Evolutionary conservation across 2,888 invertebrate species (phyloP), one percentile per base, ranked within the genome.

Genomic region (Nephrotoma guestfalica): DNA sequence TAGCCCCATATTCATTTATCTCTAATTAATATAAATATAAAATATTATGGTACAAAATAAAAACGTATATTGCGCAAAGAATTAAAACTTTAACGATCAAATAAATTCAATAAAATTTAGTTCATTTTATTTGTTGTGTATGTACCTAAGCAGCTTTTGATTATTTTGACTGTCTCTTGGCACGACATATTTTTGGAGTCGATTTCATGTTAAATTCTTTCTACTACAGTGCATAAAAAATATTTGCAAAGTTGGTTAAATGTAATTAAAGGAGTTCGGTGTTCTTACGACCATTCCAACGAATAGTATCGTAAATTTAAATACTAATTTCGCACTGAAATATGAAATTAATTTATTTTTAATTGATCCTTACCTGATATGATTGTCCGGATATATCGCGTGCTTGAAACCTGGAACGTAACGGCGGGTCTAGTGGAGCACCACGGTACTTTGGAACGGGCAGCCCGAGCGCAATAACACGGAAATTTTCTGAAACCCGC

Each of bases 401-500:
- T 0, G 97, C 98, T 91, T 99, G 99, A 91, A 99, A 99, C 87
- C 99, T 93, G 0, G 98, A 98, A 86, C 99, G 93, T 43, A 99
- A 92, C 0, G 99, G 99, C 40, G 99, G 99, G 92, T 99, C 99
- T 47, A 99, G 92, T 0, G 98, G 97, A 91, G 98, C 97, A 4
- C 99, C 99, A 86, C 94, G 94, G 91, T 97, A 98, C 86, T 95
- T 93, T 85, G 97, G 97, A 13, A 97, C 96, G 0, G 98, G 98
- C 87, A 98, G 90, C 0, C 98, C 98, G n/a, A 98, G 92, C 0
- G 98, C 98, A 86, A 98, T 96, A 9, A 98, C 97, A 85, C 98
- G 94, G 92, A 99, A 99, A 89, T 97, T 94, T 90, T 98, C 97
- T 89, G 96, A 96, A 0, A 99, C 99, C 88, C 98, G 93, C 4